phyloP scores from a whole-genome alignment of 1,140 invertebrate genomes.

The Caenorhabditis elegans region DNA sequence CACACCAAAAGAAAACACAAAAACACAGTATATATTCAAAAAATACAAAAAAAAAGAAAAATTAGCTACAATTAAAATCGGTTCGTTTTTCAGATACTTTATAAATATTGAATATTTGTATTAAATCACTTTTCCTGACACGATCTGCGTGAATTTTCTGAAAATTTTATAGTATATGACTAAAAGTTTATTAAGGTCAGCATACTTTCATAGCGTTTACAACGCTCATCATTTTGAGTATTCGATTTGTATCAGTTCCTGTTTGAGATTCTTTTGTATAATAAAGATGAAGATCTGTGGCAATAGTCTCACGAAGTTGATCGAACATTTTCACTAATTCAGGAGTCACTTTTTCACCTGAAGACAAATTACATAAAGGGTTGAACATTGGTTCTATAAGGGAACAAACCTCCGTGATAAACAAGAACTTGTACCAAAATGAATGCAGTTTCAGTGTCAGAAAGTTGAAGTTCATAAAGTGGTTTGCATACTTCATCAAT shows the following conservation, averaged over 20 bases:
- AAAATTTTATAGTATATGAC: not conserved
- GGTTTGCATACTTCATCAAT: not conserved
- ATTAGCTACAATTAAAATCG: not conserved
- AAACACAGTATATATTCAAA: too few relatives aligned
- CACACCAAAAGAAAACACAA: too few relatives aligned
- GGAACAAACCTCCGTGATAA: constrained; percentile 4
- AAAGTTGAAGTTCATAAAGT: constrained; percentile 6
- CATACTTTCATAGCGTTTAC: not conserved
- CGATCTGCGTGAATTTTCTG: constrained; percentile 1
- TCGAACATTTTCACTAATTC: not conserved
- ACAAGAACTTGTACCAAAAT: not conserved
- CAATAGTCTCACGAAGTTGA: not conserved
- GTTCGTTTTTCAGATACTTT: constrained; percentile 6
- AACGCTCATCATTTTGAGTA: not conserved
- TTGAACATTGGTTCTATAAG: not conserved
- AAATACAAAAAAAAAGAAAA: not conserved
- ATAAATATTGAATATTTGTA: not conserved
- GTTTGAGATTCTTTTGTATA: not conserved
- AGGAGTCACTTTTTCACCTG: not conserved
- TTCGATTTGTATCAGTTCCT: not conserved
- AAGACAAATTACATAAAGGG: not conserved
- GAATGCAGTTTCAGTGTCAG: not conserved
- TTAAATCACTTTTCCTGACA: not conserved
- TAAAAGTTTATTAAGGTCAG: too few relatives aligned
- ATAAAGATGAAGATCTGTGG: not conserved